Evolutionary conservation across 2,888 invertebrate genomes (phyloP), one percentile per base, ranked within the genome.

Genomic region (Gryllus longicercus): DNA sequence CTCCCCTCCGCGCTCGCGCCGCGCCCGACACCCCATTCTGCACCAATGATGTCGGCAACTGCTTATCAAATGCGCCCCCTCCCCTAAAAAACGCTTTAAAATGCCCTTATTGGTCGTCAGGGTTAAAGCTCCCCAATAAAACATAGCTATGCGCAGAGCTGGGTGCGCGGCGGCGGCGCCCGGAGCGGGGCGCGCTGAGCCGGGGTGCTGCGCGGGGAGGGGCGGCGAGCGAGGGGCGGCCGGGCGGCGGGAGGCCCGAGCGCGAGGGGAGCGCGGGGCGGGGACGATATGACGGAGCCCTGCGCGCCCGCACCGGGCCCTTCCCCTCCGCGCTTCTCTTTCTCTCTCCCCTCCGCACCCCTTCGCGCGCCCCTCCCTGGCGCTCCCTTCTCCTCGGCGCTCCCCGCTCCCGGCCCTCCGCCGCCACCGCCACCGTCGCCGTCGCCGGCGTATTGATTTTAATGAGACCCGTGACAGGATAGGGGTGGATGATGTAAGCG

Each of bases 1-100:
- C 14, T 18, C 63, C 63, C 63, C 8, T 14, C n/a, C n/a, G n/a
- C n/a, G n/a, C n/a, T n/a, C n/a, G n/a, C n/a, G n/a, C 63, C 16
- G 16, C 63, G 63, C 63, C 16, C 63, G 63, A 2, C 14, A 63
- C 63, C 63, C 63, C 63, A 63, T 63, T 63, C 63, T 63, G 63
- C 63, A 63, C 63, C 63, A 63, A 63, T 63, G 63, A 63, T 63
- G 63, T 63, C 63, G 63, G 63, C 63, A 63, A 63, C 63, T 63
- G 63, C 63, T 63, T 63, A 63, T 63, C 63, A 63, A 63, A 63
- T 63, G 63, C 63, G 63, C 63, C 63, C 63, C 63, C 63, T 63
- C 63, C 63, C n/a, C 63, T 63, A 63, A 63, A 63, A 63, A 63
- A 63, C 63, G 63, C 63, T 63, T 63, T 63, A 63, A 63, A 63